Base-by-base conservation (phyloP, 1,140 invertebrate genomes). In the Penaeus vannamei region DNA sequence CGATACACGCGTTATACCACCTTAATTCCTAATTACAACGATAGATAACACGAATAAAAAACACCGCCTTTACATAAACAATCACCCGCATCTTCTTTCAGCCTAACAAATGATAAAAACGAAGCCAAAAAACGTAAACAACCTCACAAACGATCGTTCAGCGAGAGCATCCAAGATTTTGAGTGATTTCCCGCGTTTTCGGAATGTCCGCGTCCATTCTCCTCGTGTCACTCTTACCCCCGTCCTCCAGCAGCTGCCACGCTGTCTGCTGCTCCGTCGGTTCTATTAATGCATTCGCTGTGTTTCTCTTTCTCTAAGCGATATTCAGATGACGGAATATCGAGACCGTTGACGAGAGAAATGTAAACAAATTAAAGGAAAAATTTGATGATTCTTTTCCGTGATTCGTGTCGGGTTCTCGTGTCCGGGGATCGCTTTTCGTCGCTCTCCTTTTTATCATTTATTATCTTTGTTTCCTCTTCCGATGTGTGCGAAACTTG, bases 141-240 rank as follows among this genome's bases (percentile, higher is more conserved):
- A 32, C 36, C 26, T 36, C 17, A n/a, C 36, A 29, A 7, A 22
- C 36, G 22, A 76, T 17, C 69, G 20, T 26, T 12, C 19, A 22
- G 69, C 69, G 36, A 22, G 69, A 19, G 69, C 69, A 29, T 76
- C 69, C 36, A 76, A 32, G 69, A 76, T 76, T 76, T 76, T 76
- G 69, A 76, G 69, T 22, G 69, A 76, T 76, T 76, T 76, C 69
- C 36, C 69, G 26, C 20, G 14, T 19, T 76, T 76, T 36, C 26
- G 69, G 69, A n/a, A 76, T 32, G 69, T 76, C 69, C 26, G 36
- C 69, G 32, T 76, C 69, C 69, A 76, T 76, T 76, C 69, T 22
- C 69, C 22, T 4, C 36, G n/a, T 76, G 69, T 76, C 69, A 76
- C n/a, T 26, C 69, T 36, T 22, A 72, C 26, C 69, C 3, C 19